Conservation (phyloP, 2,888 invertebrate species). For the Rotaria socialis region DNA sequence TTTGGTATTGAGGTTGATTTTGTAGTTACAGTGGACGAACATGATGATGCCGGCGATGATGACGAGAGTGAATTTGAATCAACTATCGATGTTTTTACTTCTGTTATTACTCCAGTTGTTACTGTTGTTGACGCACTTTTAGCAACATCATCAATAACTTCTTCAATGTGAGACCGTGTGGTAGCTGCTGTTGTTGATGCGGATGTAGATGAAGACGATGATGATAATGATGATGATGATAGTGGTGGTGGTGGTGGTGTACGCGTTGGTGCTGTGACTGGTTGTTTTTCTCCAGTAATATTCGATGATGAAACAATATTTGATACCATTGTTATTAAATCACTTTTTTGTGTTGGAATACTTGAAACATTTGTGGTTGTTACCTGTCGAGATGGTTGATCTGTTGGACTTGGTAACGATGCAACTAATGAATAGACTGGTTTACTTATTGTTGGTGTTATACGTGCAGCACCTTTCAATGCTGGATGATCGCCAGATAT, state of each 20-base stretch:
- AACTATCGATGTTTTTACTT: not conserved
- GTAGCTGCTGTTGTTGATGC: not conserved
- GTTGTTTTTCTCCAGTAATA: not conserved
- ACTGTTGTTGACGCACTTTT: not conserved
- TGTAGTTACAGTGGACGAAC: not conserved
- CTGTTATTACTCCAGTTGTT: not conserved
- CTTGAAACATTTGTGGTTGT: not conserved
- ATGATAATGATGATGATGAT: no score
- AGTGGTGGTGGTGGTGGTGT: not conserved
- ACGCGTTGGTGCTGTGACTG: not conserved
- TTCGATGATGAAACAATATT: constrained; percentile 26
- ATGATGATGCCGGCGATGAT: not conserved
- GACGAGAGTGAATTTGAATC: not conserved
- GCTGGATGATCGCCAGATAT: not conserved
- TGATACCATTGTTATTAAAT: constrained; percentile 32
- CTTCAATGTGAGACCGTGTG: constrained; percentile 28
- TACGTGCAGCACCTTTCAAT: not conserved
- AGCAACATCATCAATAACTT: constrained; percentile 33
- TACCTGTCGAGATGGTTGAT: not conserved
- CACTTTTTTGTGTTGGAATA: not conserved
- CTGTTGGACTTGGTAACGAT: constrained; percentile 12
- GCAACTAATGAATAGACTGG: constrained; percentile 1
- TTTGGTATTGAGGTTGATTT: not conserved
- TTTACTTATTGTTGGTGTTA: constrained; percentile 36
- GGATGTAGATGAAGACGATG: no score